These are phyloP conservation scores for Orthonevra nobilis DNA, from an alignment of 2,888 invertebrate genomes.

Conservation along the genomic window DNA sequence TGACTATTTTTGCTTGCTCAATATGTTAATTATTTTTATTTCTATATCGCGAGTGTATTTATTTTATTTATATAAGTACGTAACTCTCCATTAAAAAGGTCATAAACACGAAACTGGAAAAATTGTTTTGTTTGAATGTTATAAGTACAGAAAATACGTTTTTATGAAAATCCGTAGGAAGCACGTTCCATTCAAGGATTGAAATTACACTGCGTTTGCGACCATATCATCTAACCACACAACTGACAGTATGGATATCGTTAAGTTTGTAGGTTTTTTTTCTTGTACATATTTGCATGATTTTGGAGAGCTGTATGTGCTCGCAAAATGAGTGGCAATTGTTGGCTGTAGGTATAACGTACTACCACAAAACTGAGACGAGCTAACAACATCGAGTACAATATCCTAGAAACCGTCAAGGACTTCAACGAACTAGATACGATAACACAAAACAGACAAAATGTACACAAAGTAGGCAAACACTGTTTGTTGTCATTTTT, in stretches of 20 bases:
- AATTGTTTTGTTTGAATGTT: too few species aligned
- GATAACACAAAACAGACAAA: constrained; percentile 44
- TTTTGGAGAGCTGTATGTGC: constrained; percentile 58
- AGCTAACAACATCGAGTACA: constrained; percentile 57
- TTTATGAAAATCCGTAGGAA: constrained; percentile 4
- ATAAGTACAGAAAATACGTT: constrained; percentile 36
- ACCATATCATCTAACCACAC: constrained; percentile 64
- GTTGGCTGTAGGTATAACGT: too few species aligned
- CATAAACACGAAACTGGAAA: too few species aligned
- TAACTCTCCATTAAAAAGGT: too few species aligned
- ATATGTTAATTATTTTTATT: too few species aligned
- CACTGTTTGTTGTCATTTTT: constrained; percentile 54
- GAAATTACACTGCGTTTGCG: constrained; percentile 60
- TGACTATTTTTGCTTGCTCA: too few species aligned
- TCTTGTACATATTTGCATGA: constrained; percentile 53
- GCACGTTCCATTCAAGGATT: constrained; percentile 47
- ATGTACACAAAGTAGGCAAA: constrained; percentile 34
- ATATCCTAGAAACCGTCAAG: constrained; percentile 62
- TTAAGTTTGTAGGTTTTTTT: constrained; percentile 42
- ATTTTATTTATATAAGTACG: too few species aligned
- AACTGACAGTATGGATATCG: constrained; percentile 66
- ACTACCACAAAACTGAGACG: constrained; percentile 56
- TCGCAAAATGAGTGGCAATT: constrained; percentile 68
- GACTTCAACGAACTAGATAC: constrained; percentile 40
- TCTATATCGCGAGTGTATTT: too few species aligned